These are phyloP conservation scores for Etia nguti DNA, from an alignment of 2,113 vertebrate species.

Conservation along the genomic window DNA sequence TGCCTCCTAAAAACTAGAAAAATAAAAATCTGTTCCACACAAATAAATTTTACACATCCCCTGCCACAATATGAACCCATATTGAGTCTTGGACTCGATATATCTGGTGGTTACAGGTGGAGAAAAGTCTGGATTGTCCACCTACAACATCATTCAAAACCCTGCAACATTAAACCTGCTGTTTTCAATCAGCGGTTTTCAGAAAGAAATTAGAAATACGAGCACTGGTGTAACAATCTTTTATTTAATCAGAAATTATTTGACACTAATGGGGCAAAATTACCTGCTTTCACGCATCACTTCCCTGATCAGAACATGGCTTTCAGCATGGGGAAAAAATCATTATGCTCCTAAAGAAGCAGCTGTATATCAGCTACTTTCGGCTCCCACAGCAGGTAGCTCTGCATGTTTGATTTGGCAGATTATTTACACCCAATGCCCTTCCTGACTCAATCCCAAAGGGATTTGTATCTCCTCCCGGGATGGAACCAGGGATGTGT, in stretches of 20 bases:
- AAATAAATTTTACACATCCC: fast-evolving
- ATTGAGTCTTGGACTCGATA: background rate
- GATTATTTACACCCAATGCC: background rate
- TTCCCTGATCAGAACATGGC: background rate
- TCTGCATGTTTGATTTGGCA: background rate
- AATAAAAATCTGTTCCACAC: background rate
- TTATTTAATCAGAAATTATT: background rate
- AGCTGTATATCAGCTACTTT: background rate
- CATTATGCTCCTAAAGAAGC: background rate
- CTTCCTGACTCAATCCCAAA: background rate
- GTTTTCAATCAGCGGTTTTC: background rate
- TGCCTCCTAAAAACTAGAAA: background rate
- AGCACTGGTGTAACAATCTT: background rate
- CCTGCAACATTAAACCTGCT: background rate
- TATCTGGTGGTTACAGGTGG: fast-evolving
- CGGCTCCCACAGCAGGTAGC: background rate
- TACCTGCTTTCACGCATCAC: background rate
- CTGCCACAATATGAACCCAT: fast-evolving
- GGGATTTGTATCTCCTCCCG: background rate
- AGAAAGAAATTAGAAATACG: background rate
- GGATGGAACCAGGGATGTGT: background rate
- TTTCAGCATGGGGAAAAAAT: background rate
- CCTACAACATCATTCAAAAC: background rate
- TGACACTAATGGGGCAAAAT: background rate
- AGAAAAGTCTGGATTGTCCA: background rate